phyloP scores from a whole-genome alignment of 1,140 invertebrate species.

The Hesperophylax magnus region DNA sequence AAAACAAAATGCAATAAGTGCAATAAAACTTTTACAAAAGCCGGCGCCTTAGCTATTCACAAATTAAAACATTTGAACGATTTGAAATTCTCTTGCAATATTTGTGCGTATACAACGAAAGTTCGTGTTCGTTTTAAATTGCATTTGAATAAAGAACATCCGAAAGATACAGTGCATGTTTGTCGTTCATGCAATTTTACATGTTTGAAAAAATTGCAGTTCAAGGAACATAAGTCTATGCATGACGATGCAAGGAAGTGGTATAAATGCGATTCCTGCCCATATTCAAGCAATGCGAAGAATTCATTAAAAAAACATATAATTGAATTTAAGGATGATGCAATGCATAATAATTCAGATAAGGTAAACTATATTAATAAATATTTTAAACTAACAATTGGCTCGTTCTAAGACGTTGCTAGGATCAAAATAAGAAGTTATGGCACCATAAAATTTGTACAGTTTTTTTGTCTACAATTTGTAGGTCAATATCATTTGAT shows the following conservation, averaged over 20 bases:
- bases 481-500: too few species aligned
- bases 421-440: too few species aligned
- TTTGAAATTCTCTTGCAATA: conserved; percentile 4
- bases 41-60: background rate
- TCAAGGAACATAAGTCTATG: background rate
- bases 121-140: background rate
- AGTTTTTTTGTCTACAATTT: too few species aligned
- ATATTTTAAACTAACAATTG: too few species aligned
- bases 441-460: too few species aligned
- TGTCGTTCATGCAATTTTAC: conserved; percentile 11
- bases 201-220: background rate
- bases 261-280: conserved; percentile 4
- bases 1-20: conserved; percentile 7
- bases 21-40: conserved; percentile 14
- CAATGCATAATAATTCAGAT: background rate
- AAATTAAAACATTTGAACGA: conserved; percentile 7
- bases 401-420: too few species aligned
- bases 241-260: conserved; percentile 11
- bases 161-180: background rate
- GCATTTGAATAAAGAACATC: conserved; percentile 11
- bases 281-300: background rate
- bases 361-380: too few species aligned
- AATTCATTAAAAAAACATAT: conserved; percentile 11
- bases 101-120: conserved; percentile 23
- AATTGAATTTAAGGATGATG: background rate